Evolutionary conservation across 23 tunicate genomes (phyloP), one percentile per base, ranked within the genome.

Genomic region (Trididemnum clinides): DNA sequence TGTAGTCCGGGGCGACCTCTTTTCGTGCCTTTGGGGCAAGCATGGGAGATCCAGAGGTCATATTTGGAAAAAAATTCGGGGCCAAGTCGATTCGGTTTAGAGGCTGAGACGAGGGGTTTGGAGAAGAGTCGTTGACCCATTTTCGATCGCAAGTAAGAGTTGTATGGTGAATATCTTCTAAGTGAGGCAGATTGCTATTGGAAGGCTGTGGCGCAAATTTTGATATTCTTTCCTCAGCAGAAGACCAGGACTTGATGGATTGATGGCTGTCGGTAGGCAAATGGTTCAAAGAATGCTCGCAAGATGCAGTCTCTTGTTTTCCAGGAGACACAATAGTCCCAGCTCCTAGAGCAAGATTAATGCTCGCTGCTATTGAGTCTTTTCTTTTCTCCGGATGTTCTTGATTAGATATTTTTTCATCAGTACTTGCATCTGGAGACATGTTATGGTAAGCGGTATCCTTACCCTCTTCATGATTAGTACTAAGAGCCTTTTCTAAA

Each of bases 361-460:
- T 84, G 63, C 78, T 84, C 50, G 49, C 94, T 18, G 84, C 88
- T 1, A 89, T 38, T 20, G 86, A 80, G 36, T 36, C 6, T 31
- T 66, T 66, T 6, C 37, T 6, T 4, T 3, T 30, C 6, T 65
- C 73, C 33, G 64, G 57, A 33, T 39, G 32, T 0, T 50, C 33
- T n/a, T n/a, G 21, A n/a, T 39, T 57, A 1, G 80, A 58, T 3
- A 91, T 87, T 32, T 87, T 87, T 19, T 63, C 78, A 27, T 92
- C 91, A 64, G 65, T 81, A 38, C 88, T 86, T 0, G 90, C 90
- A 81, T 86, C 96, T n/a, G 95, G 95, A 34, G 95, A 90, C 76
- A 85, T 64, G 75, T 63, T 75, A 71, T 51, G 33, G 31, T 82
- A 31, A 1, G 78, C 64, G 23, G 80, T 86, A 37, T 72, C 84